Base-by-base conservation (phyloP, 1,140 invertebrate species). In the Drosophila sechellia region DNA sequence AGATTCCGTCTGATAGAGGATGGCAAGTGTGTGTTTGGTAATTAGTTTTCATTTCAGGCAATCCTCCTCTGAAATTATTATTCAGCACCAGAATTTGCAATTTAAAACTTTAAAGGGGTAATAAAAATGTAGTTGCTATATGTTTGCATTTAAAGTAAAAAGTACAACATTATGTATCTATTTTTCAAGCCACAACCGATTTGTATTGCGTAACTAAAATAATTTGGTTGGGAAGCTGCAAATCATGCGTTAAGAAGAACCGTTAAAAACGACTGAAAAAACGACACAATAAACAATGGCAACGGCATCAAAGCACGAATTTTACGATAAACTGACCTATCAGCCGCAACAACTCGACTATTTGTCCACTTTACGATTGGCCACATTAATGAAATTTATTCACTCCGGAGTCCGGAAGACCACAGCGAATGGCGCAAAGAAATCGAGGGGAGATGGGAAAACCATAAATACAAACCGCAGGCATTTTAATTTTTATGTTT, bases 371-470 rank as follows among this genome's bases (percentile, higher is more conserved):
- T 81, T 79, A 83, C 79, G 74, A 81, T 83, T 83, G 80, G 58
- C 75, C 79, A 65, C 61, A 81, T 81, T 81, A 81, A 83, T 68
- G 53, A 79, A 83, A 83, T 79, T 79, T 76, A 83, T 84, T 57
- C 58, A 84, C 75, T 76, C 75, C 73, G 64, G 60, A 58, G 56
- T 76, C 80, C 73, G 64, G 70, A 61, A 63, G 79, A 83, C 79
- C 79, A 42, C 79, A 81, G 17, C 40, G 43, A 49, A 55, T 12
- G 15, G 25, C n/a, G 12, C 8, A 27, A 20, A 48, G 5, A 15
- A 34, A 43, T 56, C n/a, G 45, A 34, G 5, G 25, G 10, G 25
- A 27, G n/a, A 5, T 52, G 60, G 22, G 15, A 12, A 66, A 35
- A 58, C 68, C 59, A 79, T 79, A 73, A 79, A 77, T 75, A 77